These are phyloP conservation scores for Augochlorella aurata DNA, from an alignment of 2,888 invertebrate genomes.

Conservation along the genomic window DNA sequence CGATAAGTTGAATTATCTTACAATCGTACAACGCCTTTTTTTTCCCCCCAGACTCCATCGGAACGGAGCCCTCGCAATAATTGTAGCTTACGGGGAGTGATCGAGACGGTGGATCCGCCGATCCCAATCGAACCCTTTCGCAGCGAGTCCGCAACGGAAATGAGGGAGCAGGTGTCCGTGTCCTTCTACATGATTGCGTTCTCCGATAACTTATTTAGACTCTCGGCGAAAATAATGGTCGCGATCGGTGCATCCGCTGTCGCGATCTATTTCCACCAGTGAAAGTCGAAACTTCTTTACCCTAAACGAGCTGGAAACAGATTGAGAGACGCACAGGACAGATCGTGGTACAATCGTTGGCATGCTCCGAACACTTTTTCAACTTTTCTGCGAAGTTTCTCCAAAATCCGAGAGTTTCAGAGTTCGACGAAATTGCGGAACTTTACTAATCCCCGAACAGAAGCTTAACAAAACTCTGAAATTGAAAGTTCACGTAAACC, in stretches of 20 bases:
- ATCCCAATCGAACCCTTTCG: neutral
- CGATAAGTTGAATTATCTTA: conserved; percentile 41
- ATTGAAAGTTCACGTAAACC: neutral
- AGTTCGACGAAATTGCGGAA: no score
- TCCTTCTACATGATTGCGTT: neutral
- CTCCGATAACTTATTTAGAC: neutral
- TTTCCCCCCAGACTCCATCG: neutral
- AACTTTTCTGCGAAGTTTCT: no score
- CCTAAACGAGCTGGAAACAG: conserved; percentile 20
- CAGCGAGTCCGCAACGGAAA: neutral
- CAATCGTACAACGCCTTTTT: conserved; percentile 44
- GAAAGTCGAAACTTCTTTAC: neutral
- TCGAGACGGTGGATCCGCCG: neutral
- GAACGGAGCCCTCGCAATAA: conserved; percentile 12
- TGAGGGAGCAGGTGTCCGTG: neutral
- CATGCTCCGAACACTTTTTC: neutral
- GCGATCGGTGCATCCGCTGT: neutral
- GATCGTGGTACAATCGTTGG: conserved; percentile 10
- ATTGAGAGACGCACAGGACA: conserved; percentile 11
- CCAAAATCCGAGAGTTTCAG: no score
- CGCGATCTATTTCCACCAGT: neutral
- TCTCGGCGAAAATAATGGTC: neutral
- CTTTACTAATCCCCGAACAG: no score
- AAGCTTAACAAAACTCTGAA: neutral
- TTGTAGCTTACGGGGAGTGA: neutral